Percentiles rank a stretch among this genome's conserved stretches.
These are phyloP conservation scores for Pangasianodon gigas DNA, from an alignment of 2,113 vertebrate genomes.

Conservation along the genomic window DNA sequence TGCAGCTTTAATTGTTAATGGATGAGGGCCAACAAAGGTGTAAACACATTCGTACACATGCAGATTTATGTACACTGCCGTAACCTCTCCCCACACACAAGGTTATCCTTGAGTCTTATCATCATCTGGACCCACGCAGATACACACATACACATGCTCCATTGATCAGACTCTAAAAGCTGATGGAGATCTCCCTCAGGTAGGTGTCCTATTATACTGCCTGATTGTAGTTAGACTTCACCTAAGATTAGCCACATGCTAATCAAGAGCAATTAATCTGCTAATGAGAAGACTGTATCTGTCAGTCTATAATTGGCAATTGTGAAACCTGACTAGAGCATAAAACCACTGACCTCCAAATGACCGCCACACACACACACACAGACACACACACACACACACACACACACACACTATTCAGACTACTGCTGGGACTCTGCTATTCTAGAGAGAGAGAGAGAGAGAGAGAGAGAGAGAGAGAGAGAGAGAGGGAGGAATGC, in stretches of 20 bases:
- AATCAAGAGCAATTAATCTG: constrained; percentile 41
- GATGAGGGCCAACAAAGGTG: constrained; percentile 24
- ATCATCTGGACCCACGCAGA: not conserved
- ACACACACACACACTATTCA: too few species aligned
- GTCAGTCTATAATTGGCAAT: constrained; percentile 35
- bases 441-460: not conserved
- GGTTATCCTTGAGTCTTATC: not conserved
- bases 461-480: not conserved
- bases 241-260: constrained; percentile 22
- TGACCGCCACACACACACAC: constrained; percentile 1
- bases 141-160: not conserved
- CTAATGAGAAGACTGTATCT: constrained; percentile 35
- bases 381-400: too few species aligned
- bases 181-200: constrained; percentile 27
- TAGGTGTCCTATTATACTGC: constrained; percentile 23
- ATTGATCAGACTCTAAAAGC: constrained; percentile 16
- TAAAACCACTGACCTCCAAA: constrained; percentile 38
- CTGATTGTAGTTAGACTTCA: constrained; percentile 25
- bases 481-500: not conserved
- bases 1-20: constrained; percentile 31
- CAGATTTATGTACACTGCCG: not conserved
- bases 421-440: not conserved
- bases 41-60: constrained; percentile 14
- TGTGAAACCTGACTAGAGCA: constrained; percentile 29
- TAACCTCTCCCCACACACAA: not conserved